Evolutionary conservation across 2,888 invertebrate species (phyloP).

Genomic region (Macroteleia sp.): DNA sequence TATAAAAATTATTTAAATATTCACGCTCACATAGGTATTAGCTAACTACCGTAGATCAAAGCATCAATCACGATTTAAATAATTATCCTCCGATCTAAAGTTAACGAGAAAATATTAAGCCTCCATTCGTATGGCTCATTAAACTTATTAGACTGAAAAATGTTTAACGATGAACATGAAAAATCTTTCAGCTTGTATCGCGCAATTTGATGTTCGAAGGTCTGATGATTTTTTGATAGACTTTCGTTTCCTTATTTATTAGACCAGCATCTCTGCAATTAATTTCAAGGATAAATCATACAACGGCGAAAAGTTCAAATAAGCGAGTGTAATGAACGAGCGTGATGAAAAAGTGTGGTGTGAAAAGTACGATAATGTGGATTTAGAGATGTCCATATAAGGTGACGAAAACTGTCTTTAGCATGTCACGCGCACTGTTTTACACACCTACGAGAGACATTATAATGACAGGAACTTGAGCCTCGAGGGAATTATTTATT

Average conservation of each 20-base stretch:
- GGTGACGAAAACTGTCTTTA: constrained; percentile 77
- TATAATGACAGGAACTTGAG: constrained; percentile 68
- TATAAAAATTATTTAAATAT: no score
- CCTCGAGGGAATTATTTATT: constrained; percentile 75
- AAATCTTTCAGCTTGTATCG: constrained; percentile 26
- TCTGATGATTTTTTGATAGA: constrained; percentile 19
- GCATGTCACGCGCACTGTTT: constrained; percentile 74
- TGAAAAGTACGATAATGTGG: constrained; percentile 54
- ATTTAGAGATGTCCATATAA: constrained; percentile 75
- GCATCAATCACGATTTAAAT: no score
- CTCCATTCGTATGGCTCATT: no score
- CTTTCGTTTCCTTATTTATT: constrained; percentile 11
- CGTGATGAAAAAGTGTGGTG: constrained; percentile 20
- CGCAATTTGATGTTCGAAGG: constrained; percentile 9
- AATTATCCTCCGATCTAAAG: no score
- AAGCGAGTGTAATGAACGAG: constrained; percentile 29
- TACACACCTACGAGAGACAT: constrained; percentile 75
- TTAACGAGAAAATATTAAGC: no score
- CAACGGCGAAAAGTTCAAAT: constrained; percentile 4
- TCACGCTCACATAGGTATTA: no score
- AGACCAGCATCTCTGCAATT: background rate
- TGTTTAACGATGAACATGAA: constrained; percentile 15
- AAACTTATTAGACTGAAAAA: constrained; percentile 28
- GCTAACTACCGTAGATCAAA: no score
- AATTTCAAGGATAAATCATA: background rate